Base-by-base conservation (phyloP, 1,140 invertebrate species). In the Drosophila albomicans region DNA sequence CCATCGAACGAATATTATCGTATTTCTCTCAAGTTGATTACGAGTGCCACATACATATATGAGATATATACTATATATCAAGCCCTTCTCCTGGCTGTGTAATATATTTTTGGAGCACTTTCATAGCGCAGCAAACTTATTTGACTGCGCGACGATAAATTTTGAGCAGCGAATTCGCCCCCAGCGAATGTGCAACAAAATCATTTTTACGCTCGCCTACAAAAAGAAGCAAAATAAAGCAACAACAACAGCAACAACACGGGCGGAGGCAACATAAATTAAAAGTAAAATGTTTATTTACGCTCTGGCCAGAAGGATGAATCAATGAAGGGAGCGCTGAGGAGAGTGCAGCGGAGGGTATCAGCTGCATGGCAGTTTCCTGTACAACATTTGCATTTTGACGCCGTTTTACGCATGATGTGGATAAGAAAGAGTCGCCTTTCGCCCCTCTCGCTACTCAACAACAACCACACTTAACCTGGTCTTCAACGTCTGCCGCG, bases 251-350 rank as follows among this genome's bases (percentile, higher is more conserved):
- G 16, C 30, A 72, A 58, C 62, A 65, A 46, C 28, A 43, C 3
- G 48, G 13, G 3, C 7, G 35, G 30, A 58, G 45, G 67, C 70
- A 75, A 80, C 80, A 88, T 88, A 87, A 87, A 87, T 88, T 87
- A 78, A 84, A 88, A 68, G 77, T 81, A 84, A 88, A 87, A 84
- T 87, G 84, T 87, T 88, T 88, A 88, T 88, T 87, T 88, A 81
- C 80, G 78, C 70, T 54, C 48, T 51, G 77, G 75, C 48, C 51
- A 63, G 38, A 59, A 78, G 75, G 56, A 70, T 66, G 69, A 49
- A 68, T 62, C 68, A 71, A 70, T 75, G 15, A 35, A 28, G 61
- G 56, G 15, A 32, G 1, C 2, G 16, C 15, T 0, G 38, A 30
- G 5, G 3, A 41, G 52, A 35, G 5, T 16, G 20, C 20, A 4